Percentiles rank a stretch among this genome's conserved stretches.
These are phyloP conservation scores for Gymnobelideus leadbeateri DNA, from an alignment of 2,113 vertebrate genomes.

Conservation along the genomic window DNA sequence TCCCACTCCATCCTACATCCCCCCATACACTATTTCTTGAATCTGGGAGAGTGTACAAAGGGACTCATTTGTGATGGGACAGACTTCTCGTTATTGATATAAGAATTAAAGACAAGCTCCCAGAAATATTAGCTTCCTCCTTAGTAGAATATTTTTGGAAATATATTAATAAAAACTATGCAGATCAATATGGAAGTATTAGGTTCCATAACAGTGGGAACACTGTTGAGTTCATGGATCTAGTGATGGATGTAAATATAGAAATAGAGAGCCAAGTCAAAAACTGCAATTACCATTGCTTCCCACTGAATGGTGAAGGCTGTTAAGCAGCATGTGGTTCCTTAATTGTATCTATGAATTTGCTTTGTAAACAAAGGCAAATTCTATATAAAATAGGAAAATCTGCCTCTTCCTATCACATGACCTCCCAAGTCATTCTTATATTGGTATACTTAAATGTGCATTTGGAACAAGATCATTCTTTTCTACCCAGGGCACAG, in stretches of 20 bases:
- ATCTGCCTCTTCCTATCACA: background rate
- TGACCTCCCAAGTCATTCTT: background rate
- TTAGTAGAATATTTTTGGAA: background rate
- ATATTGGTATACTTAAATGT: background rate
- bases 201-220: background rate
- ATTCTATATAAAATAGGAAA: background rate
- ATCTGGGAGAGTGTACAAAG: background rate
- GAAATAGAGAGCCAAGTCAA: background rate
- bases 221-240: background rate
- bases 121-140: background rate
- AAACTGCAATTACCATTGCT: background rate
- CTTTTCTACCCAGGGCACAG: background rate
- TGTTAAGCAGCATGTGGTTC: background rate
- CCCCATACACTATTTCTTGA: background rate
- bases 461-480: background rate
- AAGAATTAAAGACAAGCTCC: background rate
- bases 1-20: no score
- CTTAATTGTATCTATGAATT: background rate
- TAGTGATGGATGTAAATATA: slow-evolving; percentile 8
- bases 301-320: background rate
- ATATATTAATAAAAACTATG: background rate
- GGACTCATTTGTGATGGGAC: background rate
- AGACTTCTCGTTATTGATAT: background rate
- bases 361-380: background rate
- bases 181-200: background rate